These are phyloP conservation scores for Chaunax sp. DNA, from an alignment of 2,797 vertebrate genomes.

Conservation along the genomic window DNA sequence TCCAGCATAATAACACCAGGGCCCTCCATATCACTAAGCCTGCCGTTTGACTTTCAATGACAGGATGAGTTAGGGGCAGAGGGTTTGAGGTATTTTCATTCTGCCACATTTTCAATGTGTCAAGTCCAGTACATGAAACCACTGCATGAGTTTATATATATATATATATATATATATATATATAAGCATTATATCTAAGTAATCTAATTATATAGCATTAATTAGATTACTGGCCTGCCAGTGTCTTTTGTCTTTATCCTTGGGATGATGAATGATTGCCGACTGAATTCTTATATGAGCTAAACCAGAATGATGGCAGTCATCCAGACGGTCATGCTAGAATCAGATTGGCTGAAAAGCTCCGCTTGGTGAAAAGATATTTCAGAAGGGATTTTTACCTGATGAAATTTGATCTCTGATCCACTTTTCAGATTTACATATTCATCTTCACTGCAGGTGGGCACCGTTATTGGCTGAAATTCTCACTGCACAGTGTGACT, in stretches of 20 bases:
- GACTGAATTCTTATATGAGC: conserved; percentile 61
- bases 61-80: conserved; percentile 50
- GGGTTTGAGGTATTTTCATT: conserved; percentile 34
- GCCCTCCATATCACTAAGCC: conserved; percentile 53
- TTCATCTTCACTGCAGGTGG: conserved; percentile 78
- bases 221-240: conserved; percentile 58
- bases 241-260: conserved; percentile 47
- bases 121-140: conserved; percentile 41
- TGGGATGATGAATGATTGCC: conserved; percentile 49
- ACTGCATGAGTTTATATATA: conserved; percentile 42
- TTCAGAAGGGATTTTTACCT: conserved; percentile 70
- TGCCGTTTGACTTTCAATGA: conserved; percentile 65
- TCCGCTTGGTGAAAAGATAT: conserved; percentile 62
- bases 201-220: conserved; percentile 55
- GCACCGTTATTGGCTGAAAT: conserved; percentile 72
- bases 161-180: no score
- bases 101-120: conserved; percentile 22
- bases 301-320: conserved; percentile 57
- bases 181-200: no score
- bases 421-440: conserved; percentile 79
- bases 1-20: conserved; percentile 61
- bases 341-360: conserved; percentile 69
- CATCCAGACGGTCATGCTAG: conserved; percentile 57
- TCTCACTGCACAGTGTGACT: conserved; percentile 68
- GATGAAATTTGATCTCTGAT: conserved; percentile 78